Conservation (phyloP, 2,888 invertebrate genomes). For the Pammene aurita region DNA sequence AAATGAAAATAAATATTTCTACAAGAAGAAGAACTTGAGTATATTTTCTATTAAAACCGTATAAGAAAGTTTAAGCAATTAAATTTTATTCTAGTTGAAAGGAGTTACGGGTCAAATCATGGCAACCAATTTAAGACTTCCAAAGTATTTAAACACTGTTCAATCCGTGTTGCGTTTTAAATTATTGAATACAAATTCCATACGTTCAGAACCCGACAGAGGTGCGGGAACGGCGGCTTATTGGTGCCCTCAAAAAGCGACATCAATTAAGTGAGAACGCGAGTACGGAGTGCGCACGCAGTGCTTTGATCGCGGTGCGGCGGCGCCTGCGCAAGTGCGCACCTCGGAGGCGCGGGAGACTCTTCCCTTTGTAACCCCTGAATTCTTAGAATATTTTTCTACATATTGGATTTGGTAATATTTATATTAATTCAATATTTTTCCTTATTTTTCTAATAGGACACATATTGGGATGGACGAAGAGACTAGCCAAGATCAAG, state of each 20-base stretch:
- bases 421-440: too few species aligned
- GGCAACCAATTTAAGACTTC: conserved; percentile 7
- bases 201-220: conserved; percentile 66
- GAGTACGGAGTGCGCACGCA: conserved; percentile 49
- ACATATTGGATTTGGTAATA: too few species aligned
- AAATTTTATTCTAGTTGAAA: too few species aligned
- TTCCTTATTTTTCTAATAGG: too few species aligned
- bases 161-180: conserved; percentile 46
- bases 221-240: conserved; percentile 71
- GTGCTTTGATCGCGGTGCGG: conserved; percentile 64
- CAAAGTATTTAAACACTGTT: conserved; percentile 24
- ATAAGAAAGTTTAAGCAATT: too few species aligned
- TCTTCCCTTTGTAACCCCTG: conserved; percentile 39
- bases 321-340: conserved; percentile 53
- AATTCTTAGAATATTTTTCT: not conserved
- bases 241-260: conserved; percentile 73
- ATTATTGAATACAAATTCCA: conserved; percentile 78
- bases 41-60: too few species aligned
- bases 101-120: not conserved
- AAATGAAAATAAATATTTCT: too few species aligned
- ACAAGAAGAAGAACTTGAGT: too few species aligned
- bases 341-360: conserved; percentile 19
- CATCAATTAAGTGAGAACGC: conserved; percentile 75
- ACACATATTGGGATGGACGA: too few species aligned
- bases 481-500: too few species aligned